Evolutionary conservation across 2,888 invertebrate genomes (phyloP).

Genomic region (Laothoe populi): DNA sequence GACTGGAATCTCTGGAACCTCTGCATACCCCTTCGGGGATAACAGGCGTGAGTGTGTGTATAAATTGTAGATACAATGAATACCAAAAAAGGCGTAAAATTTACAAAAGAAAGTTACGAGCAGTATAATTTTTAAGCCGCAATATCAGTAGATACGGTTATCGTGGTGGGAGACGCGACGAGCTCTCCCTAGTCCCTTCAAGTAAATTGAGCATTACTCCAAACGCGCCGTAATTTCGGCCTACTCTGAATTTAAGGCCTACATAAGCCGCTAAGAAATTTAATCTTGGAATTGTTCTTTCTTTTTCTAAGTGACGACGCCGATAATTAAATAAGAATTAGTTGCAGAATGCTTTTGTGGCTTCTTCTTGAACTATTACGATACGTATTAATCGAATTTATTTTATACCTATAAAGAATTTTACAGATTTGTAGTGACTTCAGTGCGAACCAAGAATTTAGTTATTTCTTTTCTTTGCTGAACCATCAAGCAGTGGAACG

Average conservation of each 20-base stretch:
- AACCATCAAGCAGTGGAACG: no score
- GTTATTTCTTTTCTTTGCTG: no score
- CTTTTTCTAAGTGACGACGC: constrained; percentile 24
- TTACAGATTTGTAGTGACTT: no score
- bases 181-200: constrained; percentile 49
- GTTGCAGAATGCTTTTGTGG: constrained; percentile 15
- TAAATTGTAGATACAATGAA: constrained; percentile 13
- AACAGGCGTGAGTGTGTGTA: neutral
- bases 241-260: constrained; percentile 69
- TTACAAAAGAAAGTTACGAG: constrained; percentile 38
- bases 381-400: no score
- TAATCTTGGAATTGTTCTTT: constrained; percentile 67
- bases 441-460: no score
- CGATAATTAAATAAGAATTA: constrained; percentile 24
- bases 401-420: no score
- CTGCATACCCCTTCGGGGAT: no score
- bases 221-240: constrained; percentile 73
- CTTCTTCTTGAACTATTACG: neutral
- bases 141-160: constrained; percentile 64
- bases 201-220: constrained; percentile 76
- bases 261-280: constrained; percentile 73
- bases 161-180: constrained; percentile 49
- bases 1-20: no score
- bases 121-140: constrained; percentile 52
- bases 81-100: constrained; percentile 17